Base-by-base conservation (phyloP, 2,113 vertebrate species). In the Anarrhichthys ocellatus region DNA sequence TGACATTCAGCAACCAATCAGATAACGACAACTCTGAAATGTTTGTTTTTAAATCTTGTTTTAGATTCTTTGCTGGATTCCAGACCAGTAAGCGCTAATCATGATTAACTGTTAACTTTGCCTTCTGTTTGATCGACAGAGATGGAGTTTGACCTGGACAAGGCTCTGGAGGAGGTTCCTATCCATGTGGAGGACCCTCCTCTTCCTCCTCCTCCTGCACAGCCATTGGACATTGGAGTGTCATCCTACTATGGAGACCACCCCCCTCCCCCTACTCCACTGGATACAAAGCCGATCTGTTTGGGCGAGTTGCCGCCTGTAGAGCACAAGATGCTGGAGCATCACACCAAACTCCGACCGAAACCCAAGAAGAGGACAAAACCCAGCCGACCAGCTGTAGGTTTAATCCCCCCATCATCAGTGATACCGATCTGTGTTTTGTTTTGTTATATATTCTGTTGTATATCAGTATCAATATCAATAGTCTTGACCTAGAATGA, bases 141-240 rank as follows among this genome's bases (percentile, higher is more conserved):
- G 93, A 96, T 98, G 96, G 98, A 98, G 91, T 99, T 99, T 93
- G 98, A 99, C 85, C 91, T 99, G 83, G 97, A 98, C 92, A 99
- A 98, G 94, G 98, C 97, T 3, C 90, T 99, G 91, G 96, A 98
- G 93, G 97, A 98, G 76, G 97, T 99, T 74, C 97, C 98, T 0
- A 97, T 98, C 87, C 96, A 98, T 40, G 91, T 97, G 8, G 97
- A 97, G 80, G 98, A 99, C 89, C 96, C 94, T 0, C 95, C 95
- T 27, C 76, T 81, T 14, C 82, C 73, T 64, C 32, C 80, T 71
- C 54, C 44, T 27, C 14, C 84, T 6, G 22, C 82, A 7, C 78
- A 77, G 11, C 38, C 72, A 5, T 15, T 18, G 17, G 75, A 85
- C 80, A 72, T n/a, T n/a, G n/a, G 82, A 29, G 44, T 1, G 42